A percentile compares a stretch with the other conserved stretches of the same genome.
phyloP scores from a whole-genome alignment of 1,140 invertebrate species.

The Lepidurus packardi region DNA sequence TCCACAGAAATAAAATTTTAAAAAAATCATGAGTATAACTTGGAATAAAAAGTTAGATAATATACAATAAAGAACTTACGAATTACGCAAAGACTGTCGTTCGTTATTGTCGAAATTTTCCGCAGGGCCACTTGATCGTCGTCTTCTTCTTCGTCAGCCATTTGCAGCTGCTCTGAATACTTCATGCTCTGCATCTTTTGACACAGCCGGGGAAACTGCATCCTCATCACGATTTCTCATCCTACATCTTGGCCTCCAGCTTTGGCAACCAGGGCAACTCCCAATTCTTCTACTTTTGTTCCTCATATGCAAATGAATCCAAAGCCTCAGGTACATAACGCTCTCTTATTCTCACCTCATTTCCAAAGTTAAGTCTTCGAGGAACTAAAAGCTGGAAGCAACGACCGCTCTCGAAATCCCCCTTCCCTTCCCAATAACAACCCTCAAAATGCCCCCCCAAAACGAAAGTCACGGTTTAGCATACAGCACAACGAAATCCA shows the following conservation, averaged over 20 bases:
- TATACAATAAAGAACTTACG: background rate
- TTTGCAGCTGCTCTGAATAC: background rate
- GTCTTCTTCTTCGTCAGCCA: constrained; percentile 28
- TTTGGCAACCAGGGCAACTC: constrained; percentile 15
- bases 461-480: background rate
- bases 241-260: background rate
- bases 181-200: background rate
- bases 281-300: constrained; percentile 17
- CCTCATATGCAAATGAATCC: background rate
- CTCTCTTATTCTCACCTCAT: background rate
- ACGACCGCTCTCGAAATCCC: background rate
- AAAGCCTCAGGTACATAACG: background rate
- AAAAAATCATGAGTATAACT: background rate
- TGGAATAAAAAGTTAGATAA: background rate
- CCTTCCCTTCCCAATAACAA: background rate
- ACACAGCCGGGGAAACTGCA: background rate
- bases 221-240: background rate
- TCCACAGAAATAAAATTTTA: background rate
- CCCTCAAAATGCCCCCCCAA: background rate
- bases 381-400: too few species aligned
- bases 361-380: background rate
- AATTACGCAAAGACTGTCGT: background rate
- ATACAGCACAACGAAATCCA: constrained; percentile 14
- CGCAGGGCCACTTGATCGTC: constrained; percentile 30
- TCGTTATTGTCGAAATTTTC: constrained; percentile 31